Evolutionary conservation across 64 coral and sea anemone genomes (phyloP).

Genomic region (Montipora sp.): DNA sequence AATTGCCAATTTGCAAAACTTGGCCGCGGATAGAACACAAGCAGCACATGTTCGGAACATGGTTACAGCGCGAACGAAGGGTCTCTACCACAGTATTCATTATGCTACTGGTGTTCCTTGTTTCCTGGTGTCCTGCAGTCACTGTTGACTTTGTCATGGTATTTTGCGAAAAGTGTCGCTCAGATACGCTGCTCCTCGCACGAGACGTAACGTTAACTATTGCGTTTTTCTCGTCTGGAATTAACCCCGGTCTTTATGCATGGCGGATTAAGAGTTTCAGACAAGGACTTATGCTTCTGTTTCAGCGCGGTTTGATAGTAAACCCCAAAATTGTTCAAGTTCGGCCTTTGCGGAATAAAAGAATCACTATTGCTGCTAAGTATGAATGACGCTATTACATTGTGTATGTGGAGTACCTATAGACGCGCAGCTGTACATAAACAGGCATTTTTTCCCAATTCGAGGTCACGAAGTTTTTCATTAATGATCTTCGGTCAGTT

Average conservation of each 20-base stretch:
- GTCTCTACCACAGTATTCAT: conserved; percentile 88
- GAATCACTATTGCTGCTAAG: neutral
- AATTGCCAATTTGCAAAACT: conserved; percentile 47
- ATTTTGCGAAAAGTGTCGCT: conserved; percentile 62
- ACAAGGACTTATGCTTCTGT: neutral
- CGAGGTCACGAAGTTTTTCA: no score
- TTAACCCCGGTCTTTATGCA: no score
- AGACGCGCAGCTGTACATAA: no score
- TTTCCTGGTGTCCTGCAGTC: conserved; percentile 89
- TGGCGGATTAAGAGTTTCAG: no score
- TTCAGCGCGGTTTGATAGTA: conserved; percentile 4
- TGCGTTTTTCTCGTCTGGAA: no score
- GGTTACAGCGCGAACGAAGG: conserved; percentile 71
- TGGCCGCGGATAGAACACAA: conserved; percentile 41
- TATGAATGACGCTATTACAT: neutral
- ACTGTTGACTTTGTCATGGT: conserved; percentile 76
- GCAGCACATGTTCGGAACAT: conserved; percentile 53
- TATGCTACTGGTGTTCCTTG: conserved; percentile 84
- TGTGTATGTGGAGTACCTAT: neutral
- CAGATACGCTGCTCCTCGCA: conserved; percentile 35
- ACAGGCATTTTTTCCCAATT: no score
- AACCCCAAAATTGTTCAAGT: conserved; percentile 2
- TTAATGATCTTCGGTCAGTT: no score
- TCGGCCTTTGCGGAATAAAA: neutral
- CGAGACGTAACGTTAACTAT: conserved; percentile 71